Conservation (phyloP, 35 echinoderm and acorn worm genomes). For the Stichopus chloronotus region DNA sequence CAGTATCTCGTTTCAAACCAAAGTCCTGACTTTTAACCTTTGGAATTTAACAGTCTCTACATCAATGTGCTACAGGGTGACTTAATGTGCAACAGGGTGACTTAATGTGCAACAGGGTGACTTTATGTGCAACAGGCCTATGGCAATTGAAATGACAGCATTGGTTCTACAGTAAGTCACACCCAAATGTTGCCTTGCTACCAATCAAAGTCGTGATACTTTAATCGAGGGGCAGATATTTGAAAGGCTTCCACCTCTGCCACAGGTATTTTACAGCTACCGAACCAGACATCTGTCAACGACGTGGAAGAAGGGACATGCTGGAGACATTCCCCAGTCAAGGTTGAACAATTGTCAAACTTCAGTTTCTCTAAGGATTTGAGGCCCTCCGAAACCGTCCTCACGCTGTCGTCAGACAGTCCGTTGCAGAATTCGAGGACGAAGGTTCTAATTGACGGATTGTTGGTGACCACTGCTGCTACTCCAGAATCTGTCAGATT, state of each 20-base stretch:
- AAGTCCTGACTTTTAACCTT: no score
- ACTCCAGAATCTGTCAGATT: neutral
- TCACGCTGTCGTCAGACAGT: conserved; percentile 11
- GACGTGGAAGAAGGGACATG: neutral
- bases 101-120: no score
- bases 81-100: no score
- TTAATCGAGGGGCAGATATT: neutral
- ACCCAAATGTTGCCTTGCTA: neutral
- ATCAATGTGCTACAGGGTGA: no score
- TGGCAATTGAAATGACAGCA: no score
- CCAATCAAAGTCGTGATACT: conserved; percentile 30
- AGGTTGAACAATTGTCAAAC: conserved; percentile 6
- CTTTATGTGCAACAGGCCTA: no score
- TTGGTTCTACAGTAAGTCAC: no score
- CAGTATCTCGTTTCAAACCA: no score
- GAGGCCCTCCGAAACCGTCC: neutral
- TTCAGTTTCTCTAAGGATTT: neutral
- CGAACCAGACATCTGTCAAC: conserved; percentile 1
- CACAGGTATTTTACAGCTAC: neutral
- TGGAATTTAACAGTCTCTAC: no score
- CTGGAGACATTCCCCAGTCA: neutral
- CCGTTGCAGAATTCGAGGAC: conserved; percentile 14
- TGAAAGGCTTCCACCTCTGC: neutral
- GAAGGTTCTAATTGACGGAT: neutral
- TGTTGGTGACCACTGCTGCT: neutral